These are phyloP conservation scores for Aptenodytes patagonicus DNA, from an alignment of 2,113 vertebrate species.

Conservation along the genomic window DNA sequence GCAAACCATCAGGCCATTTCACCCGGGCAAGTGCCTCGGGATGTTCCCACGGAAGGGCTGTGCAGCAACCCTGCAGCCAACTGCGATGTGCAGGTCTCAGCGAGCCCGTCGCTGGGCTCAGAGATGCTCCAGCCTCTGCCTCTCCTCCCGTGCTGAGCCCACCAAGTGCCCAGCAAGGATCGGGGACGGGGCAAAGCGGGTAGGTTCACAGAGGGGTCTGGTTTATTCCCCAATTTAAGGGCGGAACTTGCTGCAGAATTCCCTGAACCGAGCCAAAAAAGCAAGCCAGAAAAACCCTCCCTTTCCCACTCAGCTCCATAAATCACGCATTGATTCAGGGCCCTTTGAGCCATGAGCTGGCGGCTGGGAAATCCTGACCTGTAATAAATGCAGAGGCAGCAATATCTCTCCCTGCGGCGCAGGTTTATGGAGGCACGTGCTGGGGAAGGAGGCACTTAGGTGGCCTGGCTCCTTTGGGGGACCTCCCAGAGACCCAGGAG, in stretches of 20 bases:
- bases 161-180: background rate
- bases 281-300: background rate
- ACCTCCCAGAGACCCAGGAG: background rate
- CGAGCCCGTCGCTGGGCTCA: fast-evolving
- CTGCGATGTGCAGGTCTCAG: background rate
- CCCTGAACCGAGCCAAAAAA: background rate
- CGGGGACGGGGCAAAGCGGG: fast-evolving
- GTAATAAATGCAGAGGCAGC: too few relatives aligned
- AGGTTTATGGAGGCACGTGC: background rate
- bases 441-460: background rate
- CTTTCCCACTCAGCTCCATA: background rate
- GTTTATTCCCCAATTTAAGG: background rate
- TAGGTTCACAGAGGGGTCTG: background rate
- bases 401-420: background rate
- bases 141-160: background rate
- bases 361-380: background rate
- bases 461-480: background rate
- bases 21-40: fast-evolving
- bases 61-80: fast-evolving
- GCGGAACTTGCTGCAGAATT: background rate
- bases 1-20: background rate
- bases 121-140: background rate
- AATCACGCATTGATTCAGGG: background rate
- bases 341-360: background rate
- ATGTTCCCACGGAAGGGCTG: too few relatives aligned